Evolutionary conservation across 2,113 vertebrate species (phyloP).

Genomic region (Natator depressus): DNA sequence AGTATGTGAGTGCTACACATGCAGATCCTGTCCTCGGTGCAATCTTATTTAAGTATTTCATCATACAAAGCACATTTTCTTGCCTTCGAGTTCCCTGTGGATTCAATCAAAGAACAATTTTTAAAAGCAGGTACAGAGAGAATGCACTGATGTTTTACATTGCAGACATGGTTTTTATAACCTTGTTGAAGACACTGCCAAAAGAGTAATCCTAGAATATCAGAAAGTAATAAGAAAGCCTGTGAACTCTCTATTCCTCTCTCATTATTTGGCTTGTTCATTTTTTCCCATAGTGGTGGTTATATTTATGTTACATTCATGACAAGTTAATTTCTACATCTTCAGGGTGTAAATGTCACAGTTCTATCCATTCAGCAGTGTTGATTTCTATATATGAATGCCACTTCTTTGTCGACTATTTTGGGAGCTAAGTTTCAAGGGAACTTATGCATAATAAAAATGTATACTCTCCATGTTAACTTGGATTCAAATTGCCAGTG

Average conservation of each 20-base stretch:
- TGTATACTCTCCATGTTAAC: background rate
- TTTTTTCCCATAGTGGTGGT: background rate
- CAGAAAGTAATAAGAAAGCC: background rate
- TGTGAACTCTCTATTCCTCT: background rate
- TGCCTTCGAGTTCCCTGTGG: conserved; percentile 46
- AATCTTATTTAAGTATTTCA: conserved; percentile 17
- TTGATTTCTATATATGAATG: background rate
- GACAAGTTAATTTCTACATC: conserved; percentile 42
- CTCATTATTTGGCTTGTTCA: background rate
- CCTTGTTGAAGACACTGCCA: conserved; percentile 32
- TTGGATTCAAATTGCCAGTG: background rate
- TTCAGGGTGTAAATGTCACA: background rate
- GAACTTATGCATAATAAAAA: background rate
- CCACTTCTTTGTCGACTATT: background rate
- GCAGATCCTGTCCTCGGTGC: background rate
- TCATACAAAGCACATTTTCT: conserved; percentile 34
- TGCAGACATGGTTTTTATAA: conserved; percentile 28
- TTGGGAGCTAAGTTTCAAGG: background rate
- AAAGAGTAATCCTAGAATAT: background rate
- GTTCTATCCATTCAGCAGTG: background rate
- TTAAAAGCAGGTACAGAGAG: conserved; percentile 47
- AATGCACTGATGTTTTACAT: conserved; percentile 6
- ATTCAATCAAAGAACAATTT: conserved; percentile 70
- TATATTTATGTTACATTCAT: conserved; percentile 1
- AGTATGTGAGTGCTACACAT: background rate